Evolutionary conservation across 2,113 vertebrate genomes (phyloP), one percentile per base, ranked within the genome.

Genomic region (Varanus salvator): DNA sequence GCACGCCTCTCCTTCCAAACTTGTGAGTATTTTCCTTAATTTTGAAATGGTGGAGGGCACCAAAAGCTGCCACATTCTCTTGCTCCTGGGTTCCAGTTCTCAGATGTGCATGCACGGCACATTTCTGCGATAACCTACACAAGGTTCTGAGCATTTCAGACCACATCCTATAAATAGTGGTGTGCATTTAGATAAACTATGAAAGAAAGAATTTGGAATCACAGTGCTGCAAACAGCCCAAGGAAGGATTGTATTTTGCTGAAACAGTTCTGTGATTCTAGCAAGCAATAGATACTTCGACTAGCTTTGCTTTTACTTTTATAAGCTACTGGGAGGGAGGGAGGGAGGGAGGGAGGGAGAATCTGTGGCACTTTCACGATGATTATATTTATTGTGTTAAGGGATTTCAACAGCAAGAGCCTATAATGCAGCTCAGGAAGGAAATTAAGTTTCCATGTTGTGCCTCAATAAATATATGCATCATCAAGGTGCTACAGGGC

Each of bases 221-320:
- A 3, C 27, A 27, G 50, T 52, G 23, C 57, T 64, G 38, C n/a
- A 38, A 84, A 21, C 52, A 21, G 6, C 75, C 89, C 84, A 57
- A 90, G 83, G 68, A 87, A 57, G n/a, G n/a, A 64, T 44, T 34
- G 34, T 80, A 90, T 92, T 38, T 66, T 76, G 50, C 50, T 6
- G 1, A 17, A 78, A 29, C 21, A 17, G 11, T 44, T 88, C 82
- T 6, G 25, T 84, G 3, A 0, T 17, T 1, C 31, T 69, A 57
- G 31, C 44, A 3, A 31, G 31, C 44, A 27, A 50, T 68, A 44
- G 38, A 44, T 3, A 44, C 38, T 44, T 6, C 34, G 9, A 12
- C 31, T 69, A 87, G 21, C 38, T 44, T 44, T 44, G 38, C 38
- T 44, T 44, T 44, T 44, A 44, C 38, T 44, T 44, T 44, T 44